These are phyloP conservation scores for Nebria salina DNA, from an alignment of 2,888 invertebrate genomes.

Conservation along the genomic window DNA sequence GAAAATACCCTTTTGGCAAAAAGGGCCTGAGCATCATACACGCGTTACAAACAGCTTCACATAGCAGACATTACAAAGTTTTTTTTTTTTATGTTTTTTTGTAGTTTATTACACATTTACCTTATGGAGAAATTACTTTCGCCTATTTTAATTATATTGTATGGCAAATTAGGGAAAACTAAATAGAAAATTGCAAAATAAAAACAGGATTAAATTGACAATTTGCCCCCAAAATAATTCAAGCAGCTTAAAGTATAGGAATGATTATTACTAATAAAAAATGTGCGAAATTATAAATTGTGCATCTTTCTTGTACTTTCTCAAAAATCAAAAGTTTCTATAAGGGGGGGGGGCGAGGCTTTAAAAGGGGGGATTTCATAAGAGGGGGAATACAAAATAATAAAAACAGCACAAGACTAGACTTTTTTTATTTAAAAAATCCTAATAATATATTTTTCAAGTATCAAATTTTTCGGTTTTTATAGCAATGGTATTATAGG, in stretches of 20 bases:
- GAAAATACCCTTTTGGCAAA: slow-evolving; percentile 44
- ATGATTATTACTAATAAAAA: not conserved
- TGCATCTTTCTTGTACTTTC: not conserved
- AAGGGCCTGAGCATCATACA: slow-evolving; percentile 46
- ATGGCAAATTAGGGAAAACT: slow-evolving; percentile 31
- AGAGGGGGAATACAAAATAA: slow-evolving; percentile 52
- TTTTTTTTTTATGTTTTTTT: slow-evolving; percentile 9
- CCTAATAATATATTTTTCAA: slow-evolving; percentile 67
- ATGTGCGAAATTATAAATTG: not conserved
- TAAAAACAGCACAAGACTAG: slow-evolving; percentile 70
- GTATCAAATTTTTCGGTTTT: slow-evolving; percentile 68
- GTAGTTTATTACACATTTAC: slow-evolving; percentile 32
- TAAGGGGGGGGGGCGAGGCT: not conserved
- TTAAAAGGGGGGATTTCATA: slow-evolving; percentile 27
- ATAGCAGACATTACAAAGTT: slow-evolving; percentile 45
- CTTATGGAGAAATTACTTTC: slow-evolving; percentile 34
- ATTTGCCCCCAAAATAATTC: slow-evolving; percentile 29
- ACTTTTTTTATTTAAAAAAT: slow-evolving; percentile 67
- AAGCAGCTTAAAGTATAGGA: not conserved
- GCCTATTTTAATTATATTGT: slow-evolving; percentile 34
- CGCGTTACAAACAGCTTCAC: slow-evolving; percentile 44
- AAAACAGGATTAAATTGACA: slow-evolving; percentile 25
- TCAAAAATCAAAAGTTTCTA: no score
- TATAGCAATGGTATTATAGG: slow-evolving; percentile 60
- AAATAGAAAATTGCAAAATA: slow-evolving; percentile 25